phyloP scores from a whole-genome alignment of 2,797 vertebrate species.

The Catostomus latipinnis region DNA sequence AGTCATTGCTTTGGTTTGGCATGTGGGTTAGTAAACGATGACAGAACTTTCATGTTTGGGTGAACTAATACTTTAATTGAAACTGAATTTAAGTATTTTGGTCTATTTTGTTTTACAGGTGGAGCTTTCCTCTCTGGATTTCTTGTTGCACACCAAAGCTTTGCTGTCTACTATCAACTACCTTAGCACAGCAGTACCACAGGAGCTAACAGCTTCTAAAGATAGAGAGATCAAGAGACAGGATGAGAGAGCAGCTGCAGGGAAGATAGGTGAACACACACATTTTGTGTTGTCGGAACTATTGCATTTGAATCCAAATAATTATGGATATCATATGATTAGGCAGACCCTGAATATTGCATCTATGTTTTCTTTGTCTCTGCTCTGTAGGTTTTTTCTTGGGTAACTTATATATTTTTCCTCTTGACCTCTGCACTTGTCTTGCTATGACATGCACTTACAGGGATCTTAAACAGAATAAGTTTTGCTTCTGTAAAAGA shows the following conservation, averaged over 20 bases:
- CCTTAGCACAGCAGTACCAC: constrained; percentile 78
- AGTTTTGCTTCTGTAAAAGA: constrained; percentile 30
- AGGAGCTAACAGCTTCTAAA: constrained; percentile 49
- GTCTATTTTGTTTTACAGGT: constrained; percentile 77
- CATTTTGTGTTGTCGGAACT: background rate
- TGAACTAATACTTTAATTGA: background rate
- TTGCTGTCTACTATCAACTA: constrained; percentile 89
- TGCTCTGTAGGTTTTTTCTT: constrained; percentile 37
- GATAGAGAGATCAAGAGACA: constrained; percentile 64
- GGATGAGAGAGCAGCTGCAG: constrained; percentile 55
- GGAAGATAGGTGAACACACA: constrained; percentile 78
- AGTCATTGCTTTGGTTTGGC: too few relatives aligned
- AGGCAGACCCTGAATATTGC: background rate
- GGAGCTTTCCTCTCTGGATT: constrained; percentile 89
- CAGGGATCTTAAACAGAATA: background rate
- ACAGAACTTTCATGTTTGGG: too few relatives aligned
- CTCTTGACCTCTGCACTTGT: constrained; percentile 29
- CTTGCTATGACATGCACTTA: constrained; percentile 25
- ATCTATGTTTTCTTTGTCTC: constrained; percentile 31
- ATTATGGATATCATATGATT: background rate
- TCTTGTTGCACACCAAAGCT: constrained; percentile 90
- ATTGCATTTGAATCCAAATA: background rate
- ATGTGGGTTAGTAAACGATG: too few relatives aligned
- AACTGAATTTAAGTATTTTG: background rate
- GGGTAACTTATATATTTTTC: constrained; percentile 36